Conservation (phyloP, 2,113 vertebrate species). For the Murina feae region DNA sequence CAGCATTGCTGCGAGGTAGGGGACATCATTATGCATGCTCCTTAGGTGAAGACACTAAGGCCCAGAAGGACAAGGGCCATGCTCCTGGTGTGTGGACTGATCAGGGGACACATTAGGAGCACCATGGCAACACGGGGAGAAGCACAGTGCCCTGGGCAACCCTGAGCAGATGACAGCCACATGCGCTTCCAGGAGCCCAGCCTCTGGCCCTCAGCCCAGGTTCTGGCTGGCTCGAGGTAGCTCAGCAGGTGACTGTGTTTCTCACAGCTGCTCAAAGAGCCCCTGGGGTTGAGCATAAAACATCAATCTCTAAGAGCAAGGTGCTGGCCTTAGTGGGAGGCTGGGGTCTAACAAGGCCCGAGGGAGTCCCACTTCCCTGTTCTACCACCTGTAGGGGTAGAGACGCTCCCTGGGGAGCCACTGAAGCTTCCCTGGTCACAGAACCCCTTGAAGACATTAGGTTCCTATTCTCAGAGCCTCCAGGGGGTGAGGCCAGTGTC, state of each 20-base stretch:
- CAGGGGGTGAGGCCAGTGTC: background rate
- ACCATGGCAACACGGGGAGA: fast-evolving
- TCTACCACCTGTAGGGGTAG: background rate
- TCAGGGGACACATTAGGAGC: background rate
- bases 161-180: background rate
- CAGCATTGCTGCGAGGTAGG: background rate
- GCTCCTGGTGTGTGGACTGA: background rate
- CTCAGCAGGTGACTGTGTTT: constrained; percentile 42
- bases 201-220: background rate
- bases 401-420: background rate
- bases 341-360: background rate
- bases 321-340: background rate
- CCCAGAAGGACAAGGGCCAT: background rate
- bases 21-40: background rate
- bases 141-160: background rate
- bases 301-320: constrained; percentile 9
- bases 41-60: background rate
- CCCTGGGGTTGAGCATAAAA: constrained; percentile 56
- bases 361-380: background rate
- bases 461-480: background rate
- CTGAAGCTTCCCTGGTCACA: background rate
- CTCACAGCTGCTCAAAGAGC: background rate
- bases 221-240: background rate
- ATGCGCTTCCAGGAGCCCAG: background rate
- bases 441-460: background rate